Conservation (phyloP, 2,797 vertebrate genomes). For the Babyrousa celebensis region DNA sequence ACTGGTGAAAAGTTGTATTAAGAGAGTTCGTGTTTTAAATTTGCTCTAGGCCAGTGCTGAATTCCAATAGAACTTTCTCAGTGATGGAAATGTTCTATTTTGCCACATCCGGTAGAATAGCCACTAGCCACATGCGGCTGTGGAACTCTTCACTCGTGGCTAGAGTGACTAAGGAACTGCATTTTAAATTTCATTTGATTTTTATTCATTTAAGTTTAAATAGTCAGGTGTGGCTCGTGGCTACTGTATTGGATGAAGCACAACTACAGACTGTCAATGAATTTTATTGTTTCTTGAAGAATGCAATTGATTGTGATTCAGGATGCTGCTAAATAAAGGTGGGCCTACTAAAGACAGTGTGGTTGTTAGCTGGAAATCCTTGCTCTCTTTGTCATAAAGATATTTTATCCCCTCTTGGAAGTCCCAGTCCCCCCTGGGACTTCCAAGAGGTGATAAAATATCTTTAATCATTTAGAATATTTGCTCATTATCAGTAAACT, state of each 20-base stretch:
- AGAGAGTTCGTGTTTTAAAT: constrained; percentile 33
- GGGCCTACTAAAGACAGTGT: not conserved
- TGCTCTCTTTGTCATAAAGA: not conserved
- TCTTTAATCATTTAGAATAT: too few species aligned
- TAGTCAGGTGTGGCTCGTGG: not conserved
- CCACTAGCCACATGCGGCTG: too few species aligned
- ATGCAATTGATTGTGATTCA: not conserved
- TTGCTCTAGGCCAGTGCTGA: not conserved
- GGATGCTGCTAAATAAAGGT: not conserved
- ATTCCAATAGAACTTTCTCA: constrained; percentile 20
- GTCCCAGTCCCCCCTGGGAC: not conserved
- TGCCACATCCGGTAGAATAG: not conserved
- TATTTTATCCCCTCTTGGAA: not conserved
- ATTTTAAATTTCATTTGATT: constrained; percentile 5
- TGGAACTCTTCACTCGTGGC: not conserved
- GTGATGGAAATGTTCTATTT: not conserved
- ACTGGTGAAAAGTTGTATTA: constrained; percentile 14
- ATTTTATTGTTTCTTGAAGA: constrained; percentile 21
- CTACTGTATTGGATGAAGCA: not conserved
- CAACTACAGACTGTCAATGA: not conserved
- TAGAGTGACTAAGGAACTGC: not conserved
- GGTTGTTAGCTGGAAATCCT: not conserved
- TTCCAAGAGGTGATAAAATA: too few species aligned
- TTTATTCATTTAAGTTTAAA: not conserved
- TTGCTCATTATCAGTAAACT: too few species aligned